These are phyloP conservation scores for Scomber scombrus DNA, from an alignment of 2,113 vertebrate genomes.

Conservation along the genomic window DNA sequence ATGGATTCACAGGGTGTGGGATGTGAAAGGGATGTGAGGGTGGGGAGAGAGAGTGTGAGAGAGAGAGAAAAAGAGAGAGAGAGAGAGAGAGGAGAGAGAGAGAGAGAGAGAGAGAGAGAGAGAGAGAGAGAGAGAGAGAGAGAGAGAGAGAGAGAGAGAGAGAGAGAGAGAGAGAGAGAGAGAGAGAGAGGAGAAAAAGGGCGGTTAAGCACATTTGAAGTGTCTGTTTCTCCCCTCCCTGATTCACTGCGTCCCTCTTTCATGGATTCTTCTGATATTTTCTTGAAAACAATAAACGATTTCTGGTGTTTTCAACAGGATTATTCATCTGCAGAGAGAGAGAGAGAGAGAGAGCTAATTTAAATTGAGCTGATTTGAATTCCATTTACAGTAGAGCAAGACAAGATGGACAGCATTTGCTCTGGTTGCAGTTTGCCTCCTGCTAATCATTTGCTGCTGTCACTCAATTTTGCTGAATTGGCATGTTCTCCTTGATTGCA, in stretches of 20 bases:
- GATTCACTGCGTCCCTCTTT: not conserved
- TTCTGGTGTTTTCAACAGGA: not conserved
- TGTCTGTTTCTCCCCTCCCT: constrained; percentile 11
- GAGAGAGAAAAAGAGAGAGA: no score
- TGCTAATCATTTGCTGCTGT: constrained; percentile 58
- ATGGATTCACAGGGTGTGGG: constrained; percentile 39
- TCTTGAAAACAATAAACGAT: not conserved
- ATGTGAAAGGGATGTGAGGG: not conserved
- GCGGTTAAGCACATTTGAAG: constrained; percentile 3
- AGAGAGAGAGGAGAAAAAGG: not conserved
- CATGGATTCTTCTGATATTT: constrained; percentile 20
- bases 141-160: not conserved
- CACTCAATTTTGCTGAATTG: constrained; percentile 58
- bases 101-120: not conserved
- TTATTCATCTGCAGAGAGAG: not conserved
- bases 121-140: no score
- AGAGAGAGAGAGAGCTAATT: not conserved
- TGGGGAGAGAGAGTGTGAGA: not conserved
- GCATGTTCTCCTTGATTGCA: constrained; percentile 36
- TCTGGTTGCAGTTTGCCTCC: constrained; percentile 31
- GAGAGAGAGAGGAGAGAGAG: not conserved
- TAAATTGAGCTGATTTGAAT: constrained; percentile 45
- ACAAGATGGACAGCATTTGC: constrained; percentile 52
- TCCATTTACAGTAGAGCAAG: constrained; percentile 28
- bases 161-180: no score